Conservation (phyloP, 1,140 invertebrate species). For the Calephelis virginiensis region DNA sequence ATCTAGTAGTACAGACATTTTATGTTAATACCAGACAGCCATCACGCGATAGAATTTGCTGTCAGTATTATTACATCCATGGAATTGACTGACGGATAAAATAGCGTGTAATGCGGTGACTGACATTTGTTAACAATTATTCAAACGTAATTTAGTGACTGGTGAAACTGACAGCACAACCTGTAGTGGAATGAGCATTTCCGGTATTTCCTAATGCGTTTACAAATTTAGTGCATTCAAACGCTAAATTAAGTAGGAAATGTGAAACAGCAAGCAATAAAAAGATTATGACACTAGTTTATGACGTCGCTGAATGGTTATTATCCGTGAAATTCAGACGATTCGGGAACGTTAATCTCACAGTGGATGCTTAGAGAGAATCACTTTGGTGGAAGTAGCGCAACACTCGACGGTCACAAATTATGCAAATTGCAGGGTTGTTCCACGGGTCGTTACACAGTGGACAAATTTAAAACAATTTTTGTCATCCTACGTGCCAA, state of each 20-base stretch:
- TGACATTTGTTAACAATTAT: too few relatives aligned
- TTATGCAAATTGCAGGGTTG: slow-evolving; percentile 50
- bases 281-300: neutral
- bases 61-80: too few relatives aligned
- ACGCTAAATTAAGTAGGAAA: neutral
- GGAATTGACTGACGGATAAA: too few relatives aligned
- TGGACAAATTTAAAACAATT: slow-evolving; percentile 58
- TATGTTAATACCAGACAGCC: too few relatives aligned
- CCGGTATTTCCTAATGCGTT: too few relatives aligned
- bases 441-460: slow-evolving; percentile 40
- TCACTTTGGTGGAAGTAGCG: slow-evolving; percentile 31
- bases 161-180: too few relatives aligned
- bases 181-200: too few relatives aligned
- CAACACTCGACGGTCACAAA: slow-evolving; percentile 37
- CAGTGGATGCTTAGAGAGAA: slow-evolving; percentile 30
- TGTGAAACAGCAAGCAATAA: neutral
- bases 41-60: too few relatives aligned
- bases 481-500: slow-evolving; percentile 49
- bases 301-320: slow-evolving; percentile 1
- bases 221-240: neutral
- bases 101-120: too few relatives aligned
- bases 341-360: slow-evolving; percentile 18
- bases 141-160: too few relatives aligned
- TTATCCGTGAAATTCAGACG: slow-evolving; percentile 13
- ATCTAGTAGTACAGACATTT: too few relatives aligned